Evolutionary conservation across 1,140 invertebrate genomes (phyloP).

Genomic region (Cydia strobilella): DNA sequence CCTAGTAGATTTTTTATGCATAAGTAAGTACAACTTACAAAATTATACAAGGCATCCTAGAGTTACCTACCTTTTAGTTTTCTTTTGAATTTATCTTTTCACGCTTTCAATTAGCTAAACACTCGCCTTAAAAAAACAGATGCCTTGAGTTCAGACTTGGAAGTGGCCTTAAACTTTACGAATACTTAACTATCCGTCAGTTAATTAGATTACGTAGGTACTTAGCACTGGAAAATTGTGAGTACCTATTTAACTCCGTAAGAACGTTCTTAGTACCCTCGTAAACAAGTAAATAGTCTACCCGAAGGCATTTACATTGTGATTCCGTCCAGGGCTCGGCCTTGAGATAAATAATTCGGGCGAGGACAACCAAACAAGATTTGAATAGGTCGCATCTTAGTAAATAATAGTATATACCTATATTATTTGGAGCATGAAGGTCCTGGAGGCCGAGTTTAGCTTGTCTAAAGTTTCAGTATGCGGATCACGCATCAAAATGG

Average conservation of each 20-base stretch:
- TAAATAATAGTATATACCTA: constrained; percentile 35
- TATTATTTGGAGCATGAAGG: constrained; percentile 33
- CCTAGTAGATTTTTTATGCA: too few relatives aligned
- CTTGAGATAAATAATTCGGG: constrained; percentile 27
- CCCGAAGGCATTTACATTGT: constrained; percentile 19
- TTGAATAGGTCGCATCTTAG: constrained; percentile 29
- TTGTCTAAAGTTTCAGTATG: constrained; percentile 42
- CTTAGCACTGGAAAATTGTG: constrained; percentile 15
- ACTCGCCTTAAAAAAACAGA: not conserved
- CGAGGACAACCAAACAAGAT: constrained; percentile 28
- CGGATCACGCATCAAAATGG: constrained; percentile 32
- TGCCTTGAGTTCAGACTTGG: not conserved
- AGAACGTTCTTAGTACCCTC: constrained; percentile 13
- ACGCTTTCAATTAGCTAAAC: not conserved
- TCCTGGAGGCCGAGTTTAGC: constrained; percentile 33
- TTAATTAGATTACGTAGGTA: constrained; percentile 10
- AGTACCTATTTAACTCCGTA: constrained; percentile 21
- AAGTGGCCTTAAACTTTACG: constrained; percentile 15
- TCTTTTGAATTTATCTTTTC: not conserved
- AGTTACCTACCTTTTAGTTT: not conserved
- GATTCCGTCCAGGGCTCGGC: constrained; percentile 22
- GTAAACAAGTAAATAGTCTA: constrained; percentile 27
- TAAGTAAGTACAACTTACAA: too few relatives aligned
- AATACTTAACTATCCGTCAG: constrained; percentile 7
- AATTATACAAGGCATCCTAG: too few relatives aligned